Conservation (phyloP, 2,888 invertebrate genomes). For the Catocala nupta region DNA sequence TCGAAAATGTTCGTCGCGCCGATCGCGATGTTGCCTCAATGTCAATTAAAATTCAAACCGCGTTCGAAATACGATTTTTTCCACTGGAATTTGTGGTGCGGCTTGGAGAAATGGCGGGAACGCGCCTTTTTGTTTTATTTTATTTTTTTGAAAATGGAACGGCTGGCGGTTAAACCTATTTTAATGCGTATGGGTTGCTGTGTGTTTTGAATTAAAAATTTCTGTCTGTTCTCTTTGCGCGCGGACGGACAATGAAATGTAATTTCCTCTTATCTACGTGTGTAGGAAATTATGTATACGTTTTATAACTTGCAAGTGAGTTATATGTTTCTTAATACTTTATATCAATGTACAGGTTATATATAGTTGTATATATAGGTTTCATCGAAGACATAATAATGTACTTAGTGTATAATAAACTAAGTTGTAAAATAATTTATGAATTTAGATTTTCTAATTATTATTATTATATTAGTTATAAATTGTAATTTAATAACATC, state of each 20-base stretch:
- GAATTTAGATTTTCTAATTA: too few relatives aligned
- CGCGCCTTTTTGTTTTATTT: slow-evolving; percentile 85
- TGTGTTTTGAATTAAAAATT: slow-evolving; percentile 85
- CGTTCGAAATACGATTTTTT: slow-evolving; percentile 88
- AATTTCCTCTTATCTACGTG: slow-evolving; percentile 73
- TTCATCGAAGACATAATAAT: too few relatives aligned
- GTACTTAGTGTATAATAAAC: too few relatives aligned
- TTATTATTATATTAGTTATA: too few relatives aligned
- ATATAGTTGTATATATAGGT: neutral
- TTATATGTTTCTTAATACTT: slow-evolving; percentile 11
- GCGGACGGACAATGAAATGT: slow-evolving; percentile 80
- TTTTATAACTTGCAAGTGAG: slow-evolving; percentile 20
- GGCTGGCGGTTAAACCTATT: slow-evolving; percentile 86
- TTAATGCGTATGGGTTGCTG: slow-evolving; percentile 85
- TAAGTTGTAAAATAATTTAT: too few relatives aligned
- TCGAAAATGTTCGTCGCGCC: slow-evolving; percentile 75
- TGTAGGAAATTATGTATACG: slow-evolving; percentile 36
- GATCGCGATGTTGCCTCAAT: slow-evolving; percentile 74
- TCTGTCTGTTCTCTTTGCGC: slow-evolving; percentile 62
- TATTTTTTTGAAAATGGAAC: slow-evolving; percentile 83
- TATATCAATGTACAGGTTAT: neutral
- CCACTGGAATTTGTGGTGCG: slow-evolving; percentile 85
- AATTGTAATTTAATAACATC: too few relatives aligned
- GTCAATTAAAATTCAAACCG: slow-evolving; percentile 88
- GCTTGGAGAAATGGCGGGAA: slow-evolving; percentile 83